Evolutionary conservation across 2,888 invertebrate species (phyloP).

Genomic region (Cataglyphis livida): DNA sequence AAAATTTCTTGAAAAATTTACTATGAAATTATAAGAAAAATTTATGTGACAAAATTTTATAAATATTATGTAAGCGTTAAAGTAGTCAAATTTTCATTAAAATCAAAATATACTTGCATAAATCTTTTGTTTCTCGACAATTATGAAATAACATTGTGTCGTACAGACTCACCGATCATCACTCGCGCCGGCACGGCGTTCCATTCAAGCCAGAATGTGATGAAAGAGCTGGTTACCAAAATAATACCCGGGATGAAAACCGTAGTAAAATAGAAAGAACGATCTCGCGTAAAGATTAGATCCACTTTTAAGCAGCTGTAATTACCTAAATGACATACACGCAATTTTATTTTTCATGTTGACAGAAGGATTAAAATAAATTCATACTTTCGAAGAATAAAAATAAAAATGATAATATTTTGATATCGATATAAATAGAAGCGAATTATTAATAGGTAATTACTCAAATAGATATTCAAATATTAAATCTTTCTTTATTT

Average conservation of each 20-base stretch:
- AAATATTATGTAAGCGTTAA: not conserved
- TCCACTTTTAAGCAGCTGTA: constrained; percentile 98
- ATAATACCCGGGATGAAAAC: constrained; percentile 98
- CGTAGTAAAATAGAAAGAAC: constrained; percentile 98
- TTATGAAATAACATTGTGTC: not conserved
- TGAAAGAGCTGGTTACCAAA: constrained; percentile 98
- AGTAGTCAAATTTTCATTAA: not conserved
- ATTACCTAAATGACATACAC: constrained; percentile 89
- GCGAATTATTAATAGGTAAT: not conserved
- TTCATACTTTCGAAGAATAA: constrained; percentile 2
- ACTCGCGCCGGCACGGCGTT: constrained; percentile 98
- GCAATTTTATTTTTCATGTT: constrained; percentile 35
- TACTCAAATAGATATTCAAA: not conserved
- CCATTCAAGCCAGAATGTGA: constrained; percentile 99
- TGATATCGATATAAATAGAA: constrained; percentile 2
- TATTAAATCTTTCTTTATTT: not conserved
- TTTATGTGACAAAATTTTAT: not conserved
- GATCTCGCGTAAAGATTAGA: constrained; percentile 97
- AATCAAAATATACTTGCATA: not conserved
- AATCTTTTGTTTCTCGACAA: not conserved
- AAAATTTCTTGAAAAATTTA: not conserved
- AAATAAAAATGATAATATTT: constrained; percentile 16
- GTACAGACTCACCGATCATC: constrained; percentile 93
- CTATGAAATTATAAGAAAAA: not conserved
- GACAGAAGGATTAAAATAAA: not conserved